These are phyloP conservation scores for Sphaeridia pumilis DNA, from an alignment of 2,888 invertebrate genomes.

Conservation along the genomic window DNA sequence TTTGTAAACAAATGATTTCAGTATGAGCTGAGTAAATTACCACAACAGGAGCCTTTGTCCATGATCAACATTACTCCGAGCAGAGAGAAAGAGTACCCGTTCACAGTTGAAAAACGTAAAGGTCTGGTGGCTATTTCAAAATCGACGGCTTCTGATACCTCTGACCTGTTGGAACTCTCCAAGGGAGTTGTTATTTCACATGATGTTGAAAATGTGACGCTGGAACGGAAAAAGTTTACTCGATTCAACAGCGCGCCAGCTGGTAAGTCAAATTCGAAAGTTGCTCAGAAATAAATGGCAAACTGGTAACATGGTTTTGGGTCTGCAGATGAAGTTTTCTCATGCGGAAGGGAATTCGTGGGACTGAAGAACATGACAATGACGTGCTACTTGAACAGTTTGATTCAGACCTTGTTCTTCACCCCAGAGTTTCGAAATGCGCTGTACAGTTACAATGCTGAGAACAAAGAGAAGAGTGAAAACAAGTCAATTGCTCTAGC, in stretches of 20 bases:
- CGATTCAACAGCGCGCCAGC: background rate
- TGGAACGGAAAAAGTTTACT: slow-evolving; percentile 9
- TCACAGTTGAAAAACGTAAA: background rate
- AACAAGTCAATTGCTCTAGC: slow-evolving; percentile 75
- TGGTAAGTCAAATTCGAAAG: background rate
- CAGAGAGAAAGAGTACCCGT: slow-evolving; percentile 19
- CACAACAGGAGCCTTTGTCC: slow-evolving; percentile 17
- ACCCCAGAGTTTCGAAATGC: slow-evolving; percentile 85
- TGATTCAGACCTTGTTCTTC: slow-evolving; percentile 78
- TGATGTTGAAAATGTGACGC: background rate
- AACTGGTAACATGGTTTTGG: background rate
- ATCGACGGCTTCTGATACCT: background rate
- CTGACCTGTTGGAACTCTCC: no score
- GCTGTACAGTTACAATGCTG: slow-evolving; percentile 67
- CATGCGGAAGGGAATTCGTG: slow-evolving; percentile 41
- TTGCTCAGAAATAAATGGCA: no score
- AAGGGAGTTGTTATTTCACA: background rate
- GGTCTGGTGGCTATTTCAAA: background rate
- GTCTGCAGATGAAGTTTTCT: background rate
- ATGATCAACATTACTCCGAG: slow-evolving; percentile 20
- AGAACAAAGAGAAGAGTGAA: slow-evolving; percentile 43
- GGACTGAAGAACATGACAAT: slow-evolving; percentile 81
- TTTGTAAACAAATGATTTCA: no score
- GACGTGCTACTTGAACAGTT: slow-evolving; percentile 83
- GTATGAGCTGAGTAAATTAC: slow-evolving; percentile 21